A percentile compares a stretch with the other conserved stretches of the same genome.
phyloP scores from a whole-genome alignment of 2,888 invertebrate species.

The Rhabditoides inermis region DNA sequence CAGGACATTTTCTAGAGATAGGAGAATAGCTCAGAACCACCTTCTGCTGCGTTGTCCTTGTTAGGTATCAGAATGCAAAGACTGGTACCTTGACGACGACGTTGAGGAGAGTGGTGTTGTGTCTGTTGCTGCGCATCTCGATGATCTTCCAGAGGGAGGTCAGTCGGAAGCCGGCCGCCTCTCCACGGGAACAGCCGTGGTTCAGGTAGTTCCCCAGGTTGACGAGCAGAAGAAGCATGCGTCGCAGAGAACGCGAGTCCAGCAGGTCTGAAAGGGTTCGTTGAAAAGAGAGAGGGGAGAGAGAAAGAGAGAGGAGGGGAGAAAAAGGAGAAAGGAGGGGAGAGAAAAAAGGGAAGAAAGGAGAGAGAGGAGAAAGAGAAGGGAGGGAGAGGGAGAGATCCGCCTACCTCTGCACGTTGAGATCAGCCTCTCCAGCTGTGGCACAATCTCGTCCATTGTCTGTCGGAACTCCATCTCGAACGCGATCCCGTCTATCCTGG shows the following conservation, averaged over 20 bases:
- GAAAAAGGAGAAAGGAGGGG: not conserved
- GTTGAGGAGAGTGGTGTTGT: too few relatives aligned
- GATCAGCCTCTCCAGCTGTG: conserved; percentile 3
- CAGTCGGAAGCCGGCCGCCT: conserved; percentile 32
- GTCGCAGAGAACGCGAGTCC: conserved; percentile 14
- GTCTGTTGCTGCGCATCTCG: too few relatives aligned
- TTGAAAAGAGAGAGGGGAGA: not conserved
- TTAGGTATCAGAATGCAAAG: too few relatives aligned
- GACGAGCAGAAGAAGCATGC: conserved; percentile 25
- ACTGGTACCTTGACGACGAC: too few relatives aligned
- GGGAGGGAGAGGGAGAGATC: not conserved
- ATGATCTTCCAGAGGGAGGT: conserved; percentile 34
- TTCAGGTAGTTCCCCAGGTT: conserved; percentile 35
- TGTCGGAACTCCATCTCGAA: conserved; percentile 12
- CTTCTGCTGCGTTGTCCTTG: too few relatives aligned
- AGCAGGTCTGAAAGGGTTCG: conserved; percentile 13
- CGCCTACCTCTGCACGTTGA: conserved; percentile 1
- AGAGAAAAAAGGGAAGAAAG: not conserved
- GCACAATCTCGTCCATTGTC: conserved; percentile 10
- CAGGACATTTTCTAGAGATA: too few relatives aligned
- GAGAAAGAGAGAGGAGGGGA: not conserved
- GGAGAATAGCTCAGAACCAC: too few relatives aligned
- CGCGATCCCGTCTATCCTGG: conserved; percentile 13
- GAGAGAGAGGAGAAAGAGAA: not conserved
- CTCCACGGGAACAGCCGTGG: conserved; percentile 23